Conservation (phyloP, 2,113 vertebrate genomes). For the Oplegnathus fasciatus region DNA sequence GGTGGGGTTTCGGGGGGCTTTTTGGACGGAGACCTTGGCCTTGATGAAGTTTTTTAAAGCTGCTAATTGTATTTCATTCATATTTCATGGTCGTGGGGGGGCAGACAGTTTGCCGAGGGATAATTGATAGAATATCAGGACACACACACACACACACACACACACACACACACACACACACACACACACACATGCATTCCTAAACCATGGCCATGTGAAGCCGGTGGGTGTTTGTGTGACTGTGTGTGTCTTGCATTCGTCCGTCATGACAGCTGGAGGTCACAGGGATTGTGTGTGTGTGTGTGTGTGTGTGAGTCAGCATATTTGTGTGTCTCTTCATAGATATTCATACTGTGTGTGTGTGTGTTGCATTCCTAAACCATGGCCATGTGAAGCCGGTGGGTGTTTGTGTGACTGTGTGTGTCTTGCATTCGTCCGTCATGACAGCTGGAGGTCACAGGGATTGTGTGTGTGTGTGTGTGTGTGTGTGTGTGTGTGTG, state of each 20-base stretch:
- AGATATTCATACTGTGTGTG: slow-evolving; percentile 28
- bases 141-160: no score
- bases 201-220: slow-evolving; percentile 43
- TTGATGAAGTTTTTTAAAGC: slow-evolving; percentile 70
- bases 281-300: slow-evolving; percentile 17
- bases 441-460: slow-evolving; percentile 62
- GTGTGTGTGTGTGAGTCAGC: slow-evolving; percentile 26
- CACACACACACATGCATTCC: no score
- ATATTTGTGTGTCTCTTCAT: slow-evolving; percentile 32
- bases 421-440: slow-evolving; percentile 9
- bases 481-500: background rate
- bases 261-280: slow-evolving; percentile 61
- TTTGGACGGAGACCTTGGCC: slow-evolving; percentile 53
- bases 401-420: background rate
- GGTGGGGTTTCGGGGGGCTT: background rate
- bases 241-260: slow-evolving; percentile 32
- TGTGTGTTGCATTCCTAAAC: slow-evolving; percentile 35
- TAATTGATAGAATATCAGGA: slow-evolving; percentile 44
- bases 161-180: no score
- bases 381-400: slow-evolving; percentile 31
- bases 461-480: background rate
- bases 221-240: slow-evolving; percentile 25
- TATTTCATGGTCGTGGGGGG: slow-evolving; percentile 65
- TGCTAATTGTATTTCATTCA: slow-evolving; percentile 75
- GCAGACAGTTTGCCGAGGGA: slow-evolving; percentile 39